A percentile compares a stretch with the other conserved stretches of the same genome.
phyloP scores from a whole-genome alignment of 2,797 vertebrate species.

The Phaenicophaeus curvirostris region DNA sequence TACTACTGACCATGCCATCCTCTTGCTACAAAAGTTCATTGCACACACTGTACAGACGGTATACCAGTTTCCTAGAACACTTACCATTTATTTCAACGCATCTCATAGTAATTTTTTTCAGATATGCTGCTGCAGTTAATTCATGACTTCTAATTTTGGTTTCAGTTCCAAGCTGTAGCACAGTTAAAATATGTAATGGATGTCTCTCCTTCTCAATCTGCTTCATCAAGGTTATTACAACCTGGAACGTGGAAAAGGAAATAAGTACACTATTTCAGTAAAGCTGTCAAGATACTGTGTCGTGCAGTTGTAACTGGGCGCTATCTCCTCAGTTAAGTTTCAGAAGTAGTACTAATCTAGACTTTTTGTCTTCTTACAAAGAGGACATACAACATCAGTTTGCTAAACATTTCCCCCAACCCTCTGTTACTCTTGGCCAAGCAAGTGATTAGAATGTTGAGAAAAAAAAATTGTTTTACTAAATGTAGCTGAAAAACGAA shows the following conservation, averaged over 20 bases:
- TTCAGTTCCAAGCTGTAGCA: conserved; percentile 87
- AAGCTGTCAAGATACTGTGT: not conserved
- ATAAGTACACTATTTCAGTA: not conserved
- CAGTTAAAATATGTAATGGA: conserved; percentile 84
- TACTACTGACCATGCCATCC: not conserved
- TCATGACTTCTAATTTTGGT: conserved; percentile 84
- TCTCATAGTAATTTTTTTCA: conserved; percentile 85
- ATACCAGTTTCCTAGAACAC: not conserved
- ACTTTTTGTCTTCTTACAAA: not conserved
- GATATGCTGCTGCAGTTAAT: conserved; percentile 84
- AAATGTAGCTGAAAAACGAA: not conserved
- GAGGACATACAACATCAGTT: not conserved
- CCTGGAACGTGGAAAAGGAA: conserved; percentile 70
- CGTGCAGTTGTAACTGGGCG: not conserved
- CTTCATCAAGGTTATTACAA: conserved; percentile 86
- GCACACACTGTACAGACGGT: not conserved
- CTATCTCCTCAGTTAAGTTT: not conserved
- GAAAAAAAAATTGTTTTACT: no score
- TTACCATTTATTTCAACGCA: conserved; percentile 89
- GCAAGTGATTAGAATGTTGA: no score
- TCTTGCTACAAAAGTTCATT: not conserved
- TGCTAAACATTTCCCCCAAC: not conserved
- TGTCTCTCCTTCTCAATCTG: conserved; percentile 70
- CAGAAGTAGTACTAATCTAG: not conserved
- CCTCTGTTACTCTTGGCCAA: not conserved